Evolutionary conservation across 2,888 invertebrate species (phyloP).

Genomic region (Dorcus parallelipipedus): DNA sequence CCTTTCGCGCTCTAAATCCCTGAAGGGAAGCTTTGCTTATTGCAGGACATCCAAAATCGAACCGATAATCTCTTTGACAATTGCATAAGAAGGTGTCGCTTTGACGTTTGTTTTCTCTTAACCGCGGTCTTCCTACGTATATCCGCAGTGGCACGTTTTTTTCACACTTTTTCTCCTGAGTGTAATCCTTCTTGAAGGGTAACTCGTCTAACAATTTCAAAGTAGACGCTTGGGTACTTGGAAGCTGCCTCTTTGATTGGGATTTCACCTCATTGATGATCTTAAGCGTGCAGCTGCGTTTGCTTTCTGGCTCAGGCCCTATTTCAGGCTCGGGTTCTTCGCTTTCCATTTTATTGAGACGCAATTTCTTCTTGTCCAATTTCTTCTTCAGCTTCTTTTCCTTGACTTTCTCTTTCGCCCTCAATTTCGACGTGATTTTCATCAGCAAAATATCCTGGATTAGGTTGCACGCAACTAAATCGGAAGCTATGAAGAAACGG

Average conservation of each 20-base stretch:
- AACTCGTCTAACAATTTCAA: too few species aligned
- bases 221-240: too few species aligned
- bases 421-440: constrained; percentile 16
- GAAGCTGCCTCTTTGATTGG: too few species aligned
- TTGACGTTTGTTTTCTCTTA: neutral
- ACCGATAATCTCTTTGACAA: neutral
- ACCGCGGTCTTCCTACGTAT: constrained; percentile 1
- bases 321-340: neutral
- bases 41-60: too few species aligned
- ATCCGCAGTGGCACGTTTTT: neutral
- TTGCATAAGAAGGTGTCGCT: neutral
- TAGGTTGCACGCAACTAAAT: constrained; percentile 16
- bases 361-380: constrained; percentile 6
- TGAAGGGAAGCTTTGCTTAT: neutral
- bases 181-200: too few species aligned
- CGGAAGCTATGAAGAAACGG: neutral
- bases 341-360: constrained; percentile 4
- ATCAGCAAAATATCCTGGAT: constrained; percentile 20
- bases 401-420: constrained; percentile 8
- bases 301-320: neutral
- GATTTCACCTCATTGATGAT: neutral
- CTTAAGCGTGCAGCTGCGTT: neutral
- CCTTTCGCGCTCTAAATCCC: neutral
- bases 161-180: neutral
- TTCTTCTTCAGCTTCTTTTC: constrained; percentile 13